These are phyloP conservation scores for Drosophila nikananu DNA, from an alignment of 1,140 invertebrate species.

Conservation along the genomic window DNA sequence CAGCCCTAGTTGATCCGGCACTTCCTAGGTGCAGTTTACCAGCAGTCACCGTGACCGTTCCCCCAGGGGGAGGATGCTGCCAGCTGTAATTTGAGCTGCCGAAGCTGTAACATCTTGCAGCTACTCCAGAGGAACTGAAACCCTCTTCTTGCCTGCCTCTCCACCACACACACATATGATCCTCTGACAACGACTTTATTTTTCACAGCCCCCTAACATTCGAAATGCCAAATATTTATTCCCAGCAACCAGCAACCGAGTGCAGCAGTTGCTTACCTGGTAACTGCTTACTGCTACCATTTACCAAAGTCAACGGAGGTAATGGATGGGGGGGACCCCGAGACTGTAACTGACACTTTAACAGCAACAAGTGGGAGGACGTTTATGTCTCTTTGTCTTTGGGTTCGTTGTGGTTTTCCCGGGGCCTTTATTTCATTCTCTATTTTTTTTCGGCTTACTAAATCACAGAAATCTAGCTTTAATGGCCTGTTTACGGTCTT, in stretches of 20 bases:
- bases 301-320: constrained; percentile 19
- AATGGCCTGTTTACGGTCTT: constrained; percentile 17
- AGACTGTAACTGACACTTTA: constrained; percentile 74
- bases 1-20: constrained; percentile 28
- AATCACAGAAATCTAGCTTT: constrained; percentile 58
- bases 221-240: constrained; percentile 77
- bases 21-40: constrained; percentile 6
- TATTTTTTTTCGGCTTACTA: constrained; percentile 39
- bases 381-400: constrained; percentile 81
- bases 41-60: constrained; percentile 31
- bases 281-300: constrained; percentile 37
- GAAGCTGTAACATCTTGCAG: constrained; percentile 34
- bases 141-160: not conserved
- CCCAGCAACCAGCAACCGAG: constrained; percentile 25
- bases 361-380: constrained; percentile 82
- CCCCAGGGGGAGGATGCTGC: constrained; percentile 13
- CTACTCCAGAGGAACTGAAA: constrained; percentile 1
- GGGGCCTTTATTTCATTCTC: constrained; percentile 59
- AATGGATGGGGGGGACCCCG: constrained; percentile 4
- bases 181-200: constrained; percentile 66
- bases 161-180: constrained; percentile 24
- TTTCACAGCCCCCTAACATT: constrained; percentile 44
- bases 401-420: constrained; percentile 50
- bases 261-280: constrained; percentile 13
- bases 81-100: constrained; percentile 55